These are phyloP conservation scores for Tetranychus urticae DNA, from an alignment of 1,140 invertebrate genomes.

Conservation along the genomic window DNA sequence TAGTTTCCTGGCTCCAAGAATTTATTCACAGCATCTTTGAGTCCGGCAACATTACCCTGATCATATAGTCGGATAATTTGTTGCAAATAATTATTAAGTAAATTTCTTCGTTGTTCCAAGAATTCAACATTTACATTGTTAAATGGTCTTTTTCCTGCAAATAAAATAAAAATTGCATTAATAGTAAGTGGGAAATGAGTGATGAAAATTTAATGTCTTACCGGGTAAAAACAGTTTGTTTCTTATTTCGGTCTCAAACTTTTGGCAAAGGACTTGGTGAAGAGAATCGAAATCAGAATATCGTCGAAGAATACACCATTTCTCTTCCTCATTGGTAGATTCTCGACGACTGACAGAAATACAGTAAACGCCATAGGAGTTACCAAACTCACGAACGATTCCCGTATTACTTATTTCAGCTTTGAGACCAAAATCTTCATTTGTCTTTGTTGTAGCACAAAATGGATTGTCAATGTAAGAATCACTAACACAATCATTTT, in stretches of 20 bases:
- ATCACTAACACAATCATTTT: background rate
- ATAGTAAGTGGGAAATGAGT: too few relatives aligned
- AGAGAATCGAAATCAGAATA: constrained; percentile 64
- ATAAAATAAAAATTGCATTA: too few relatives aligned
- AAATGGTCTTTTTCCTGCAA: constrained; percentile 38
- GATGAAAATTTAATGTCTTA: too few relatives aligned
- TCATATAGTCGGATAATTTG: constrained; percentile 33
- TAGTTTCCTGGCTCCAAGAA: constrained; percentile 58
- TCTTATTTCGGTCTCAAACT: too few relatives aligned
- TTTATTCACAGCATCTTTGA: constrained; percentile 21
- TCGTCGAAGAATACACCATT: constrained; percentile 30
- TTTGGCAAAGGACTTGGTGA: constrained; percentile 24
- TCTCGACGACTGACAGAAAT: constrained; percentile 38
- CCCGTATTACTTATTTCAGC: constrained; percentile 21
- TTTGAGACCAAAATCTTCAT: background rate
- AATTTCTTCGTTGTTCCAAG: constrained; percentile 56
- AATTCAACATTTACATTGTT: constrained; percentile 71
- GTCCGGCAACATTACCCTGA: background rate
- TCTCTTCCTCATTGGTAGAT: constrained; percentile 31
- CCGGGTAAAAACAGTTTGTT: too few relatives aligned
- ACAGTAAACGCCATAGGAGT: constrained; percentile 59
- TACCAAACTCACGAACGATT: constrained; percentile 46
- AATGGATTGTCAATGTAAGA: background rate
- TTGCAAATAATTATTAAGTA: constrained; percentile 57
- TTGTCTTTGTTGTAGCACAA: background rate